These are phyloP conservation scores for Solenodon paradoxus DNA, from an alignment of 2,113 vertebrate species.

Conservation along the genomic window DNA sequence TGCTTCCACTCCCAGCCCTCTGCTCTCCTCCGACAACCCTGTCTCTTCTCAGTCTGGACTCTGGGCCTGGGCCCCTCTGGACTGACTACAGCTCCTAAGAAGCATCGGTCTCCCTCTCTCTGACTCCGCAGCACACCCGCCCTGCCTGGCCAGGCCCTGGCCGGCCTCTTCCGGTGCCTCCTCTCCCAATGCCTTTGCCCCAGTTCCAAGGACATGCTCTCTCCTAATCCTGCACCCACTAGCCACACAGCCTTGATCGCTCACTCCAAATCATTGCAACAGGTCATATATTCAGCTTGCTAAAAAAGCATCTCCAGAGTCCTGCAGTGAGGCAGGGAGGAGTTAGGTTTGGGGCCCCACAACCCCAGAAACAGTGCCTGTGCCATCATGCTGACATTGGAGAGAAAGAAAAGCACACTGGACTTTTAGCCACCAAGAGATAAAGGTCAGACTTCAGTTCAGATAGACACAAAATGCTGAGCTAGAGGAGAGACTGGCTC, in stretches of 20 bases:
- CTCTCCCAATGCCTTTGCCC: background rate
- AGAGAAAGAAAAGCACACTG: background rate
- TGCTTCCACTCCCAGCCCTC: background rate
- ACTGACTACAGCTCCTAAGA: background rate
- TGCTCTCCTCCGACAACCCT: rapidly evolving
- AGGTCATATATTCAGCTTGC: background rate
- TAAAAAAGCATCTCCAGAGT: background rate
- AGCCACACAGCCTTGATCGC: background rate
- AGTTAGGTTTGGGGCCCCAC: background rate
- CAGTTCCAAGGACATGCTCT: background rate
- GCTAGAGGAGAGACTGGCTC: background rate
- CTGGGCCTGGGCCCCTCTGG: no score
- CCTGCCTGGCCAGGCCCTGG: background rate
- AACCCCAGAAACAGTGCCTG: background rate
- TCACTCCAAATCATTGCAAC: background rate
- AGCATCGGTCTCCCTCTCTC: background rate
- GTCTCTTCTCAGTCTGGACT: background rate
- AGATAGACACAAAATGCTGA: background rate
- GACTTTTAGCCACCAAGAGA: background rate
- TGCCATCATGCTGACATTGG: background rate
- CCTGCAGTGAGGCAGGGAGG: background rate
- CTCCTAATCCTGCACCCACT: no score
- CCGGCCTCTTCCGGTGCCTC: background rate
- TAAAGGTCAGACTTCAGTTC: background rate
- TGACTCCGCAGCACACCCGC: no score